Evolutionary conservation across 1,140 invertebrate genomes (phyloP).

Genomic region (Philopotamus ludificatus): DNA sequence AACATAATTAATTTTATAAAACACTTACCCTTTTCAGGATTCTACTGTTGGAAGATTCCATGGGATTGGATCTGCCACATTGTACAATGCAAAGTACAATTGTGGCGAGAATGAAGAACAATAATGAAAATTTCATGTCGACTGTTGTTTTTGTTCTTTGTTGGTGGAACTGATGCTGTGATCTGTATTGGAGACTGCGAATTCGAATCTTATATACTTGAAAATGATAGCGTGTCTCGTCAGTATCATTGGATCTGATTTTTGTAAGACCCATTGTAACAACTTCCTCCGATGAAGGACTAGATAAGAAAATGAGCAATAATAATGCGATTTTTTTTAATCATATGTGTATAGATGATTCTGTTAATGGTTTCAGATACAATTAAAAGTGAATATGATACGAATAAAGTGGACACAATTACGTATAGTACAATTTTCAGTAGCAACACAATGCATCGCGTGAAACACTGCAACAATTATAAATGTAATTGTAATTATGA

Average conservation of each 20-base stretch:
- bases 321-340: too few species aligned
- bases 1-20: not conserved
- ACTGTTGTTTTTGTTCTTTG: too few species aligned
- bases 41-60: not conserved
- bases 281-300: slow-evolving; percentile 30
- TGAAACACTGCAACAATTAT: too few species aligned
- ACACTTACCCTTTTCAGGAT: slow-evolving; percentile 5
- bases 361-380: too few species aligned
- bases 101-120: slow-evolving; percentile 6
- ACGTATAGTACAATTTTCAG: too few species aligned
- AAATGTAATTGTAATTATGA: too few species aligned
- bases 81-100: slow-evolving; percentile 13
- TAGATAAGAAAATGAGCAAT: slow-evolving; percentile 27
- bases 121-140: slow-evolving; percentile 6
- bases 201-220: slow-evolving; percentile 1
- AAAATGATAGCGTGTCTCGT: not conserved
- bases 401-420: too few species aligned
- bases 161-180: too few species aligned
- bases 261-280: slow-evolving; percentile 19
- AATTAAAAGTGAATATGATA: too few species aligned
- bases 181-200: not conserved
- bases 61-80: not conserved
- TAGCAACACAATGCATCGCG: too few species aligned
- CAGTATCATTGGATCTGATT: slow-evolving; percentile 8
- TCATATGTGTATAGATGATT: too few species aligned